Base-by-base conservation (phyloP, 2,113 vertebrate species). In the Pomatorhinus ruficollis region DNA sequence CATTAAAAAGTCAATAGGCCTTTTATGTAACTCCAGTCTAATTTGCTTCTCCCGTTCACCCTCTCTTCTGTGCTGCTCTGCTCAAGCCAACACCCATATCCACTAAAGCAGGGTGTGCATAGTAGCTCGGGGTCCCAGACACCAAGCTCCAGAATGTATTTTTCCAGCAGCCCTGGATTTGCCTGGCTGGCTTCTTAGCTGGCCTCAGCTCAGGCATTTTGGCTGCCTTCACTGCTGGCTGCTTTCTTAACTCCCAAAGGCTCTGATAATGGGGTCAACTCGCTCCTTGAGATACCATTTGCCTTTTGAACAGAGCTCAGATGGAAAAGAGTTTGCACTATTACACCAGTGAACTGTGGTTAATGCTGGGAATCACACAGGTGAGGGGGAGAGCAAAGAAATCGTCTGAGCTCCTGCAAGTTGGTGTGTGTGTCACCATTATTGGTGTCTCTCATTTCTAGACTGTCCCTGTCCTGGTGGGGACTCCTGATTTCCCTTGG, bases 131-230 rank as follows among this genome's bases (percentile, higher is more conserved):
- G 92, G 85, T 97, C 96, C 91, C 95, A 96, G 95, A 85, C 90
- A 54, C 81, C 0, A 9, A 85, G 69, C 95, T 97, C 53, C 85
- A 91, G 57, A 71, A 92, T 71, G 53, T 89, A 12, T 96, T 97
- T 97, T 97, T 97, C 97, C 97, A 97, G 79, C 93, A 94, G 92
- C 79, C 88, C 76, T 87, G 94, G 81, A 93, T 94, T 93, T 93
- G 94, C 64, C 87, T 95, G 94, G 93, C 96, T 96, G 95, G 92
- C 93, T 97, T 31, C 96, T 96, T 54, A 69, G 93, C 94, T 97
- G 96, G 96, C 94, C 94, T 93, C 85, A 56, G 90, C 95, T 93
- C 84, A 90, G 92, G 93, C 96, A 27, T 97, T 76, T 95, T 97
- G 95, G 97, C 97, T 95, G 96, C 52, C 94, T 97, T 33, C 13